Evolutionary conservation across 2,797 vertebrate species (phyloP).

Genomic region (Microctenopoma lineatum): DNA sequence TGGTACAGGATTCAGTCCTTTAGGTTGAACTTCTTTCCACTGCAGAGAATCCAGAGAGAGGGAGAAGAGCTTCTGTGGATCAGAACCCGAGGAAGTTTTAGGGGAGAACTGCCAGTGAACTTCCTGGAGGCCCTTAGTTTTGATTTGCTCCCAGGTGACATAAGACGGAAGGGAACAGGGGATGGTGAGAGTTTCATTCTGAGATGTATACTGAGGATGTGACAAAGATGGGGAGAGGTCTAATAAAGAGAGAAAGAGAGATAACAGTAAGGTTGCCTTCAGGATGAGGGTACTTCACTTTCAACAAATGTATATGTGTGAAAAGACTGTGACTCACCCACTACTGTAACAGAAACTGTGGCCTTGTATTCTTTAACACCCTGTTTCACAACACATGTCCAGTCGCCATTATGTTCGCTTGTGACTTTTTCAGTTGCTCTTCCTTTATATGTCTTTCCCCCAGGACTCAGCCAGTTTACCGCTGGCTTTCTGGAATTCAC

Average conservation of each 20-base stretch:
- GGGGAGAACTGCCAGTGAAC: conserved; percentile 72
- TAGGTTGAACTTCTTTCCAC: background rate
- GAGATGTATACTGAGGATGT: conserved; percentile 51
- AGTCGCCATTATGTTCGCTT: conserved; percentile 50
- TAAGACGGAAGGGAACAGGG: conserved; percentile 57
- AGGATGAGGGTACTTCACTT: background rate
- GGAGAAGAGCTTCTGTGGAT: conserved; percentile 24
- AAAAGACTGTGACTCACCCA: conserved; percentile 67
- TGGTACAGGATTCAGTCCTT: fast-evolving
- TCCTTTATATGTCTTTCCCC: too few species aligned
- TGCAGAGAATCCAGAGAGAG: background rate
- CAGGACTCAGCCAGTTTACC: conserved; percentile 61
- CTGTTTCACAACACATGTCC: conserved; percentile 63
- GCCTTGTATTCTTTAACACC: fast-evolving
- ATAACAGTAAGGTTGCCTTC: background rate
- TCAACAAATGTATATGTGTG: background rate
- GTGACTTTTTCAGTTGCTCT: fast-evolving
- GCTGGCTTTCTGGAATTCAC: fast-evolving
- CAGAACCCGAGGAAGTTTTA: fast-evolving
- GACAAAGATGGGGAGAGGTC: conserved; percentile 52
- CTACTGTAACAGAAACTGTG: conserved; percentile 44
- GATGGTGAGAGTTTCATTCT: conserved; percentile 11
- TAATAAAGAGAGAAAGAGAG: conserved; percentile 39
- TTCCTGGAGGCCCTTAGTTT: background rate
- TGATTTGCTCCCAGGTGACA: conserved; percentile 55